Conservation (phyloP, 1,140 invertebrate species). For the Pseudomyrmex sp. region DNA sequence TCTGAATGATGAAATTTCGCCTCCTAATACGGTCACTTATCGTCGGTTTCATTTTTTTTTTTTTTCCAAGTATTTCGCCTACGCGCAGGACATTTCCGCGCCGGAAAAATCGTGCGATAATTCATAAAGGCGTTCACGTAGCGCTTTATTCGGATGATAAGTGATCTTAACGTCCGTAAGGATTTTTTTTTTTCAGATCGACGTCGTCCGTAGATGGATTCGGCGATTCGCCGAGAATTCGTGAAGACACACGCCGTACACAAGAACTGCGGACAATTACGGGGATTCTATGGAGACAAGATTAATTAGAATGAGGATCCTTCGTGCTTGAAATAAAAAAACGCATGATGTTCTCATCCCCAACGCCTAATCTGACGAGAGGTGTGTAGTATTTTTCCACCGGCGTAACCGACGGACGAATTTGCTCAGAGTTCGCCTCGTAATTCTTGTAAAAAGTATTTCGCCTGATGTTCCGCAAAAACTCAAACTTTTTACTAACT, state of each 20-base stretch:
- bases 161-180: not conserved
- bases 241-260: conserved; percentile 25
- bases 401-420: not conserved
- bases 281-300: not conserved
- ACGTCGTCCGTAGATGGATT: not conserved
- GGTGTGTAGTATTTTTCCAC: not conserved
- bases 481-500: not conserved
- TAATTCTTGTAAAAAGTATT: conserved; percentile 21
- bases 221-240: conserved; percentile 37
- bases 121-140: not conserved
- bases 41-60: not conserved
- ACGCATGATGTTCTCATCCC: conserved; percentile 37
- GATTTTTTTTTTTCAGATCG: conserved; percentile 63
- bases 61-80: not conserved
- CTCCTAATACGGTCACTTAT: too few species aligned
- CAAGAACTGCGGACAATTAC: too few species aligned
- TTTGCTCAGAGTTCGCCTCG: not conserved
- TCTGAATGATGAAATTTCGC: conserved; percentile 33
- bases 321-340: not conserved
- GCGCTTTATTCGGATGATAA: conserved; percentile 1
- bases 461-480: not conserved
- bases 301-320: conserved; percentile 28
- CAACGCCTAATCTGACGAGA: conserved; percentile 23
- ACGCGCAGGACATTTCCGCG: not conserved
- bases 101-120: not conserved